Evolutionary conservation across 53 echinoderm and acorn worm genomes (phyloP), one percentile per base, ranked within the genome.

Genomic region (Hippasteria phrygiana): DNA sequence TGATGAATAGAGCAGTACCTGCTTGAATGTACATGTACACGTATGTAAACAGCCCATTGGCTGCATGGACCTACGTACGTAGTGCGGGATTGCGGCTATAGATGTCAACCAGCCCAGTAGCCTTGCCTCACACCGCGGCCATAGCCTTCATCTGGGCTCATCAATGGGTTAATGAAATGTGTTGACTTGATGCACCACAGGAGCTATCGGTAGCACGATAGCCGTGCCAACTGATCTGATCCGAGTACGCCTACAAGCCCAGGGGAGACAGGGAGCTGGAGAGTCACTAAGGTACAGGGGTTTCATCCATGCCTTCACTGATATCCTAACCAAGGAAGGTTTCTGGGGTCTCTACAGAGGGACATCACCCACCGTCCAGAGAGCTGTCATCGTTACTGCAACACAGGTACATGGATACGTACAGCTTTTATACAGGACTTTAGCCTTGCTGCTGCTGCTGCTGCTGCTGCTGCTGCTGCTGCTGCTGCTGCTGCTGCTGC

Each of bases 211-310:
- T 13, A 97, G 97, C 72, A 71, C 72, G 28, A 80, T 94, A 17
- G 95, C 95, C 4, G 90, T 92, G 27, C 97, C 97, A 0, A 95
- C 95, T 18, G 95, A 97, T 90, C 89, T 97, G 35, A 95, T 97
- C 45, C 82, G 95, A 24, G 97, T 97, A 0, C 92, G 97, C 55
- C 87, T 92, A 27, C 95, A 97, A 78, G 97, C 95, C 27, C 89
- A 97, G 88, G 93, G 92, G 12, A 88, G 39, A 26, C 88, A 82
- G 4, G 53, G 41, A 31, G 31, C 92, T 17, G 95, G 94, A 5
- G 75, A 89, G 51, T 42, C 39, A 18, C 74, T 69, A 13, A 59
- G 90, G 24, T 98, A 98, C 67, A 62, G 88, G 47, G 95, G 95
- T 2, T 94, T 95, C 87, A 55, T 89, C 64, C 93, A 96, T 88